Conservation (phyloP, 2,888 invertebrate genomes). For the Choristoneura rosaceana region DNA sequence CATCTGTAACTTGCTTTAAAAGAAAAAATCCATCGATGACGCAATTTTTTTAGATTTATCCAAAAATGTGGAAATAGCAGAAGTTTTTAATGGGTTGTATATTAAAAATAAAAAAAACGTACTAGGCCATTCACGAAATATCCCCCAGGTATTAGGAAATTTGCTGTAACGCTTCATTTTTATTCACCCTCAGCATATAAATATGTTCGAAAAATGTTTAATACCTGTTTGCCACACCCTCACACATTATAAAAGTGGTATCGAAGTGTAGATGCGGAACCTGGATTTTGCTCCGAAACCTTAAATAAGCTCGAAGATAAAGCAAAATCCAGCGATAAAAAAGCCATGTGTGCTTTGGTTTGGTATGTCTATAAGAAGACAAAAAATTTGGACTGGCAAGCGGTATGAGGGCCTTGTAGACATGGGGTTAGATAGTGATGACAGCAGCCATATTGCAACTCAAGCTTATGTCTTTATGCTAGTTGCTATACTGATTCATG, state of each 20-base stretch:
- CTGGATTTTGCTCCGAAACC: constrained; percentile 1
- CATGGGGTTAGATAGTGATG: background rate
- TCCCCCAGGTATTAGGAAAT: background rate
- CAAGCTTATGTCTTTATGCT: background rate
- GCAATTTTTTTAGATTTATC: background rate
- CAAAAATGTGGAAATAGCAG: background rate
- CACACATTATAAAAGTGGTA: background rate
- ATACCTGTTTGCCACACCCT: background rate
- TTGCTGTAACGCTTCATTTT: constrained; percentile 1
- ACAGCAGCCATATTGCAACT: background rate
- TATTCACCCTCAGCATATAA: background rate
- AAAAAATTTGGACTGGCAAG: background rate
- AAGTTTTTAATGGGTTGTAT: background rate
- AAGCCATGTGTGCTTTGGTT: background rate
- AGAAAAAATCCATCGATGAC: no score
- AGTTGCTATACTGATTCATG: background rate
- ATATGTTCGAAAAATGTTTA: background rate
- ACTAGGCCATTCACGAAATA: background rate
- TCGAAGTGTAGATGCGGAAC: background rate
- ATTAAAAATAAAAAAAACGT: background rate
- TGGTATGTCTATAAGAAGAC: background rate
- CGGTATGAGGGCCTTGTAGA: background rate
- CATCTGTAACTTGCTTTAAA: no score
- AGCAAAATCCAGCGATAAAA: background rate
- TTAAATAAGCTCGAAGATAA: background rate